Evolutionary conservation across 1,140 invertebrate species (phyloP), one percentile per base, ranked within the genome.

Genomic region (Neodiprion pinetum): DNA sequence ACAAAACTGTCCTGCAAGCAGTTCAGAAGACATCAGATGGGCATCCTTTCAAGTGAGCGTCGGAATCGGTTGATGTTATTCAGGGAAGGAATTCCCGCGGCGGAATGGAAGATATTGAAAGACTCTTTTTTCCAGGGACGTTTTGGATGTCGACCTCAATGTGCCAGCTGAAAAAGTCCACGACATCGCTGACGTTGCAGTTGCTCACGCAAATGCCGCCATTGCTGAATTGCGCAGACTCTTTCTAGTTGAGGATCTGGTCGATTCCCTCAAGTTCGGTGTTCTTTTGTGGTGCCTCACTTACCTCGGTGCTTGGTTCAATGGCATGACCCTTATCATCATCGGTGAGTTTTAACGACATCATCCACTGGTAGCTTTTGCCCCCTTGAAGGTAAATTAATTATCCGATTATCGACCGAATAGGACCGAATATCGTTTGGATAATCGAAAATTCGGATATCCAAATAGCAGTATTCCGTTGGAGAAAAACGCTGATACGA

Each of bases 301-400:
- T 48, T 99, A 99, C 87, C 91, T 99, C 80, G 98, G 98, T 80
- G 93, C 96, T 80, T 98, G 96, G 95, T 99, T 99, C 91, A 99
- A 99, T 90, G 97, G 97, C 85, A 95, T 99, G 93, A 98, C 97
- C 79, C 92, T 99, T 80, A 93, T 99, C 83, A 98, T 98, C 82
- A 92, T 98, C 83, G 94, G 96, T 98, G 87, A 90, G 90, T 88
- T 21, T 1, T 17, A 69, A 40, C 28, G 28, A 40, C 28, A 65
- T 65, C 12, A 65, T 14, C 17, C 61, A 17, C 7, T 21, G 12
- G 12, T 65, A 7, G 2, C 2, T 21, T 65, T 65, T 65, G 61
- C 14, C 14, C 1, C 21, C 21, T n/a, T 7, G 61, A 66, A 66
- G 7, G 1, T n/a, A 66, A 21, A 66, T 66, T 66, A 5, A 40